Evolutionary conservation across 1,140 invertebrate species (phyloP).

Genomic region (Meteorus sp.): DNA sequence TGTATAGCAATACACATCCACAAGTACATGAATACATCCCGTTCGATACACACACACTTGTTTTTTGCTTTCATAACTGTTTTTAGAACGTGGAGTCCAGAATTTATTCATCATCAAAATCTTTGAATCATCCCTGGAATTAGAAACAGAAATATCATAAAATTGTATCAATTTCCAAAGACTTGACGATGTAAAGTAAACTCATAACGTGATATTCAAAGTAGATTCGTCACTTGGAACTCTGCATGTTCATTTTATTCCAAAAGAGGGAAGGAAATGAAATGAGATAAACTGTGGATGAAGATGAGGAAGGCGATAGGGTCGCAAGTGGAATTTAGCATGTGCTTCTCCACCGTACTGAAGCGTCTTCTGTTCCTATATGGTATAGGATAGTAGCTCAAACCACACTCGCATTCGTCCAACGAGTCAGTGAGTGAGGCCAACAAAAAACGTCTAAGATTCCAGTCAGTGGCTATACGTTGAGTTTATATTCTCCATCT

Average conservation of each 20-base stretch:
- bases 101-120: not conserved
- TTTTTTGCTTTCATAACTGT: conserved; percentile 14
- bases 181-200: too few relatives aligned
- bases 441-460: conserved; percentile 25
- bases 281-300: not conserved
- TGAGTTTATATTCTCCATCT: conserved; percentile 11
- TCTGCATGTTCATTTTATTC: too few relatives aligned
- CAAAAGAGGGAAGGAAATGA: conserved; percentile 1
- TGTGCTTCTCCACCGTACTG: conserved; percentile 17
- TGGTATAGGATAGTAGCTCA: not conserved
- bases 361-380: not conserved
- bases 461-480: conserved; percentile 22
- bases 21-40: not conserved
- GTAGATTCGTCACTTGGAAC: too few relatives aligned
- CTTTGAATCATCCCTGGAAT: too few relatives aligned
- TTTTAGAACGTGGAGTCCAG: conserved; percentile 7
- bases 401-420: conserved; percentile 21
- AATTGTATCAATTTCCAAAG: too few relatives aligned
- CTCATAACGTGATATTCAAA: too few relatives aligned
- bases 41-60: not conserved
- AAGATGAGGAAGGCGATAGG: conserved; percentile 22
- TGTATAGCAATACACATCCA: not conserved
- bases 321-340: conserved; percentile 19
- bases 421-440: conserved; percentile 21
- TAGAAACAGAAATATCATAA: too few relatives aligned